Base-by-base conservation (phyloP, 1,140 invertebrate genomes). In the Ceratosolen fusciceps region DNA sequence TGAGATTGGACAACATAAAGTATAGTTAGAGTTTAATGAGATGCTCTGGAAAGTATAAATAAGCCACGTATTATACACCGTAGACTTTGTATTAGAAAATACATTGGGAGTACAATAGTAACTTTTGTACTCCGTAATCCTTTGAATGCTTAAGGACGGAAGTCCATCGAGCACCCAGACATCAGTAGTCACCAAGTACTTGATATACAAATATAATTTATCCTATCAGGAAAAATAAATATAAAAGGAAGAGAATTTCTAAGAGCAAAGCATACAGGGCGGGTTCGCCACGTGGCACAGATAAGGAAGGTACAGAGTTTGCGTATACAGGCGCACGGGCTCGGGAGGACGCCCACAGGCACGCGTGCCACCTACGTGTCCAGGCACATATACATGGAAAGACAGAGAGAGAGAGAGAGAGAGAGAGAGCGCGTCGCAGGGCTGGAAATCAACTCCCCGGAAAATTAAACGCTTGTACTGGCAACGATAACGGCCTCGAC, bases 401-500 rank as follows among this genome's bases (percentile, higher is more conserved):
- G n/a, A n/a, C n/a, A n/a, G n/a, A n/a, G n/a, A n/a, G n/a, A n/a
- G n/a, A n/a, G n/a, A n/a, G n/a, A n/a, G n/a, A n/a, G n/a, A n/a
- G n/a, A n/a, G n/a, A n/a, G n/a, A n/a, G n/a, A n/a, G n/a, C 39
- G 31, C n/a, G 24, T 26, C 52, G 2, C 26, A 34, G 76, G 70
- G 77, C 47, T 83, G 80, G 82, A 82, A 88, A 88, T 85, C 88
- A 90, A 89, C 88, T 87, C 88, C 83, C 88, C 86, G 89, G 88
- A 90, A 90, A 90, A 90, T 90, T 90, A 90, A 89, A 87, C 88
- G 89, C 87, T 90, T 89, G 88, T 88, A 88, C 84, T 82, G 83
- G 83, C 83, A 83, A 84, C 86, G 89, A 90, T 89, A 90, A 89
- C 86, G 85, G 83, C 79, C 31, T 58, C 62, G 26, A 52, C 65